Percentiles rank a stretch among this genome's conserved stretches.
These are phyloP conservation scores for Bufo gargarizans DNA, from an alignment of 2,113 vertebrate genomes.

Conservation along the genomic window DNA sequence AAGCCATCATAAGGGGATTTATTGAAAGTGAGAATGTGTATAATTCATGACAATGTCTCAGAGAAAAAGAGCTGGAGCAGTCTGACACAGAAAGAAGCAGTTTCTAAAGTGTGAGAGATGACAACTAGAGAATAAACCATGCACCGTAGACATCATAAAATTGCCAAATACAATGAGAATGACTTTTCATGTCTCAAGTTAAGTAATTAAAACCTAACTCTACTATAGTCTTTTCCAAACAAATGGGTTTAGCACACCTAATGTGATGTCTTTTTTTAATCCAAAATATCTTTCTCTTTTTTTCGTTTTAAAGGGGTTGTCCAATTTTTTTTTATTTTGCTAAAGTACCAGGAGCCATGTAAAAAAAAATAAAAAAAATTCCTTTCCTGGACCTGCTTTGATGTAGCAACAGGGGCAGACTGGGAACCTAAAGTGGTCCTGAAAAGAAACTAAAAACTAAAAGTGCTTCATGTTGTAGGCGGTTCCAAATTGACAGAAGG, in stretches of 20 bases:
- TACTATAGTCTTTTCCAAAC: background rate
- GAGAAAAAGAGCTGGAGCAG: background rate
- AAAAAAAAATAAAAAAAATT: no score
- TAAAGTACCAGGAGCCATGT: no score
- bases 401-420: no score
- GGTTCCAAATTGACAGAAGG: no score
- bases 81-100: conserved; percentile 3
- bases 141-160: background rate
- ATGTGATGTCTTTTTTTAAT: background rate
- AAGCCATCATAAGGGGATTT: conserved; percentile 41
- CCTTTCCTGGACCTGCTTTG: no score
- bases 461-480: no score
- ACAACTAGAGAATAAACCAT: background rate
- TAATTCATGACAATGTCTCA: conserved; percentile 20
- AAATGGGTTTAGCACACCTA: background rate
- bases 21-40: conserved; percentile 22
- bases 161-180: background rate
- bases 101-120: background rate
- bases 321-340: no score
- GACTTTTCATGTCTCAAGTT: background rate
- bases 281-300: no score
- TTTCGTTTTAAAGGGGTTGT: no score
- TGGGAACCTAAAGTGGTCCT: no score
- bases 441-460: no score
- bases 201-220: background rate